Conservation (phyloP, 2,888 invertebrate species). For the Parnassius orleans region DNA sequence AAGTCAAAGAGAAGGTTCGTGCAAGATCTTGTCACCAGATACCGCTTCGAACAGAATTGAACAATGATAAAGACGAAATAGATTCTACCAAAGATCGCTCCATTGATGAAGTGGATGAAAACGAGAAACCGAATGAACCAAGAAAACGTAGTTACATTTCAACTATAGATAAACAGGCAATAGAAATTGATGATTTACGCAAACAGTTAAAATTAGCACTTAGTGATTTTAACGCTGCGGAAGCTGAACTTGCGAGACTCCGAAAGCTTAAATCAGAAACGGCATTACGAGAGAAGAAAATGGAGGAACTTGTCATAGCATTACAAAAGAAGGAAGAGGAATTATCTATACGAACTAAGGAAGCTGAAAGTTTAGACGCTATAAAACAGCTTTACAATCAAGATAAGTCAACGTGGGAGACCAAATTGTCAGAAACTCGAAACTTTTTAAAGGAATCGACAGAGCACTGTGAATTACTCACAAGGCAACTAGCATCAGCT, state of each 20-base stretch:
- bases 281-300: constrained; percentile 85
- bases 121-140: constrained; percentile 71
- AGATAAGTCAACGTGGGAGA: constrained; percentile 85
- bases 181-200: constrained; percentile 86
- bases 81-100: constrained; percentile 74
- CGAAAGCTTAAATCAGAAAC: constrained; percentile 87
- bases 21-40: constrained; percentile 82
- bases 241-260: constrained; percentile 86
- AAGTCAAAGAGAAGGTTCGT: constrained; percentile 75
- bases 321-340: constrained; percentile 90
- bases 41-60: constrained; percentile 73
- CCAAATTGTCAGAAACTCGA: constrained; percentile 84
- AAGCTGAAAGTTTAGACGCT: constrained; percentile 84
- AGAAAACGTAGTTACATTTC: constrained; percentile 77
- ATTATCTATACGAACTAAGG: constrained; percentile 85
- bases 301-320: constrained; percentile 88
- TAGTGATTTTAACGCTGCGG: constrained; percentile 83
- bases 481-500: constrained; percentile 84
- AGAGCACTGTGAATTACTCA: constrained; percentile 83
- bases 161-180: constrained; percentile 83
- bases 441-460: constrained; percentile 84
- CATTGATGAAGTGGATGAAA: constrained; percentile 62
- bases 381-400: constrained; percentile 82
- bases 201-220: constrained; percentile 84
- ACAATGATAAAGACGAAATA: constrained; percentile 75